Base-by-base conservation (phyloP, 2,888 invertebrate species). In the Cerastoderma edule region DNA sequence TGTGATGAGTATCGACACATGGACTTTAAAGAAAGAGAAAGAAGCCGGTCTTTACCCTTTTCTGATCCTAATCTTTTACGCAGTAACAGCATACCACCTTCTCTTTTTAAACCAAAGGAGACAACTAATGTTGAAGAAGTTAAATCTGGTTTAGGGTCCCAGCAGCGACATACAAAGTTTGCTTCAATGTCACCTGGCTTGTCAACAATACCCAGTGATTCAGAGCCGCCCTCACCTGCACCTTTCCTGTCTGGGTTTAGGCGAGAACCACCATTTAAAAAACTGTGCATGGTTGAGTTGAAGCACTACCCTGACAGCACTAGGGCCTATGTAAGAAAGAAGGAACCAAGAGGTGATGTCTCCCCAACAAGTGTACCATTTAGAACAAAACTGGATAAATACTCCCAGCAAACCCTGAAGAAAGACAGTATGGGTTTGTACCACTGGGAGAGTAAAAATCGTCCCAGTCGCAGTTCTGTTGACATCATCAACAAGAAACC, bases 231-330 rank as follows among this genome's bases (percentile, higher is more conserved):
- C 24, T 71, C 76, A 8, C 75, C 82, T 28, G 78, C 65, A 50
- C 73, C 66, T 19, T 75, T 85, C 54, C 50, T 83, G 19, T 74
- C 86, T 50, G 87, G 85, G n/a, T 50, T 75, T 0, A 67, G 86
- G n/a, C 85, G 85, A 72, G 91, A 92, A 72, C 90, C 90, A 33
- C 87, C 89, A 1, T 91, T 89, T 80, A 93, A 93, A 80, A 90
- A 91, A 79, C 97, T 97, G 95, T 97, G 97, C 94, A 97, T 98
- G 95, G 96, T 97, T 0, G 98, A 98, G 90, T 93, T 98, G 46
- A 96, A 96, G 92, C 96, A 97, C 1, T 97, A 98, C 89, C 97
- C 98, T 22, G 98, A 98, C 60, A 83, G 83, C 46, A 78, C 78
- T 5, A 75, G 73, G 32, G 80, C 80, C 5, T 70, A 67, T 66